Evolutionary conservation across 1,140 invertebrate genomes (phyloP), one percentile per base, ranked within the genome.

Genomic region (Meloidogyne floridensis): DNA sequence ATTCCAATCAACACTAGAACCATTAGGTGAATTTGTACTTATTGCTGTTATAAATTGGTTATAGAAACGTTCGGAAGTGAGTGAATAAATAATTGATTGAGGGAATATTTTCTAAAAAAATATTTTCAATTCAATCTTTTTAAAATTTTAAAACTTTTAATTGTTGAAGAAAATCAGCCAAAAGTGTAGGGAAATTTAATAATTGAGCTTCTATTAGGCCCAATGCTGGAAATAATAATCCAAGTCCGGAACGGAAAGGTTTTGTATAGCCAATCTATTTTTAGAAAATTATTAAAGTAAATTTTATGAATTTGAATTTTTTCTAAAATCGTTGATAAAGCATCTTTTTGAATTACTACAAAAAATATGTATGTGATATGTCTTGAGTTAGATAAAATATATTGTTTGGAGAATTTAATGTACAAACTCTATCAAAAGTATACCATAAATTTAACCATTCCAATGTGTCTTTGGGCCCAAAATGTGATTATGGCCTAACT

Each of bases 161-260:
- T 11, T 79, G 77, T 69, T 69, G 53, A 13, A 79, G 65, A 53
- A 79, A 79, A 53, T 79, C 77, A 72, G 65, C 65, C 11, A 79
- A 69, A 20, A 79, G 18, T 47, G 32, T 2, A 20, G 77, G 77
- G 10, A 69, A 72, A 53, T 47, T 79, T 47, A 47, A n/a, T 51
- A 79, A 51, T 47, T 79, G 77, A n/a, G 56, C 13, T 53, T 79
- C 77, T 69, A 79, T n/a, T 51, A 79, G 8, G 32, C 43, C 47
- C 59, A 79, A 43, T 1, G 77, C n/a, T 4, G 77, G 77, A 53
- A 79, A 79, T 18, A 79, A 3, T 18, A 72, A 79, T 10, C 43
- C n/a, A 42, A 79, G 20, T 42, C 77, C 77, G 51, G 65, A 69
- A 7, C 65, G 65, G 9, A 42, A 79, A 18, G 77, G 77, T 51